Evolutionary conservation across 2,113 vertebrate species (phyloP).

Genomic region (Marcusenius ussheri): DNA sequence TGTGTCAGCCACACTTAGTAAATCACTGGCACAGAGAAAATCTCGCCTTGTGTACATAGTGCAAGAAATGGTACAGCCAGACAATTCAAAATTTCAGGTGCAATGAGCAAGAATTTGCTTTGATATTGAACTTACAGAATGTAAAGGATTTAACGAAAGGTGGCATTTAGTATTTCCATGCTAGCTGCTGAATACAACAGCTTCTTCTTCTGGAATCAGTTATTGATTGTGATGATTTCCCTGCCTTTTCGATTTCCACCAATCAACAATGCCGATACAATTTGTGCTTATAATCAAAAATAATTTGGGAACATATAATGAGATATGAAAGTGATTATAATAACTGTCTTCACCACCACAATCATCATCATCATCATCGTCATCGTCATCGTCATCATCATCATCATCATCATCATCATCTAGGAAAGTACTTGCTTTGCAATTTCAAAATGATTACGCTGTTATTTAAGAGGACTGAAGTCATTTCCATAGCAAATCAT

Average conservation of each 20-base stretch:
- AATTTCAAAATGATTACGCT: slow-evolving; percentile 1
- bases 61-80: not conserved
- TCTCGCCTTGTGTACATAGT: not conserved
- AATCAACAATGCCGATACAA: not conserved
- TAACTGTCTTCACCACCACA: not conserved
- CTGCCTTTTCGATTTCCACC: not conserved
- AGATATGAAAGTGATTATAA: not conserved
- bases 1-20: slow-evolving; percentile 5
- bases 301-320: not conserved
- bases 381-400: not conserved
- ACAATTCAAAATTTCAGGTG: not conserved
- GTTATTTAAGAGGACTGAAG: not conserved
- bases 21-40: not conserved
- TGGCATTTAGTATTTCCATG: not conserved
- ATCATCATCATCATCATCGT: not conserved
- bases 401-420: slow-evolving; percentile 1
- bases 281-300: not conserved
- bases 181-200: too few relatives aligned
- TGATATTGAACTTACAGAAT: not conserved
- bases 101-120: not conserved
- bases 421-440: not conserved
- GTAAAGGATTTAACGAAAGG: not conserved
- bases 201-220: not conserved
- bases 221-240: not conserved
- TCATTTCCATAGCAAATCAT: not conserved